These are phyloP conservation scores for Manduca sexta DNA, from an alignment of 1,140 invertebrate species.

Conservation along the genomic window DNA sequence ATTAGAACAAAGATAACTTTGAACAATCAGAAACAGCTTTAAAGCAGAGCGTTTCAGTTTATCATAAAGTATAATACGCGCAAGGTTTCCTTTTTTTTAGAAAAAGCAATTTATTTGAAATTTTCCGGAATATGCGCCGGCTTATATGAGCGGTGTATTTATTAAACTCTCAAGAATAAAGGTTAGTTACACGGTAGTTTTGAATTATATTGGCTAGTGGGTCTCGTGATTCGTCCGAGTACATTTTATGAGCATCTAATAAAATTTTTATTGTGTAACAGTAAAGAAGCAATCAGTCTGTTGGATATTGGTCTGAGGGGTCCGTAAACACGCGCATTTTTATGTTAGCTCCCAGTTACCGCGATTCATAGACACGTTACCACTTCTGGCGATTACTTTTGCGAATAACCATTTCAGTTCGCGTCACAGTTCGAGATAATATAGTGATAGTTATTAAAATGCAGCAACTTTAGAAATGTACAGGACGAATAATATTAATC, in stretches of 20 bases:
- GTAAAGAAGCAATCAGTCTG: conserved; percentile 71
- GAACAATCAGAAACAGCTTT: too few relatives aligned
- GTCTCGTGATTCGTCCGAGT: conserved; percentile 58
- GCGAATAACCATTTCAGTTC: not conserved
- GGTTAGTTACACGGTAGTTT: conserved; percentile 61
- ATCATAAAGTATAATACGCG: too few relatives aligned
- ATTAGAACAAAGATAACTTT: not conserved
- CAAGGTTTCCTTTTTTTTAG: too few relatives aligned
- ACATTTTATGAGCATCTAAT: conserved; percentile 67
- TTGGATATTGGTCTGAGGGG: conserved; percentile 62
- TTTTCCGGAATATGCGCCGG: too few relatives aligned
- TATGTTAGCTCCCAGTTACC: conserved; percentile 51
- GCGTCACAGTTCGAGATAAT: too few relatives aligned
- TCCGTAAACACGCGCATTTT: conserved; percentile 68
- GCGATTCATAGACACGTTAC: conserved; percentile 29
- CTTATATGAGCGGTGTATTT: too few relatives aligned
- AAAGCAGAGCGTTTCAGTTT: too few relatives aligned
- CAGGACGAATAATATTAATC: too few relatives aligned
- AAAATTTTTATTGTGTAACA: conserved; percentile 72
- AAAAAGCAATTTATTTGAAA: too few relatives aligned
- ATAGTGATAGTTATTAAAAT: too few relatives aligned
- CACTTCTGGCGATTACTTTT: conserved; percentile 18
- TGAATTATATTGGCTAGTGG: conserved; percentile 66
- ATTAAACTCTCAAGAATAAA: conserved; percentile 22
- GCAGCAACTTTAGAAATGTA: too few relatives aligned